Base-by-base conservation (phyloP, 2,113 vertebrate species). In the Syngnathus scovelli region DNA sequence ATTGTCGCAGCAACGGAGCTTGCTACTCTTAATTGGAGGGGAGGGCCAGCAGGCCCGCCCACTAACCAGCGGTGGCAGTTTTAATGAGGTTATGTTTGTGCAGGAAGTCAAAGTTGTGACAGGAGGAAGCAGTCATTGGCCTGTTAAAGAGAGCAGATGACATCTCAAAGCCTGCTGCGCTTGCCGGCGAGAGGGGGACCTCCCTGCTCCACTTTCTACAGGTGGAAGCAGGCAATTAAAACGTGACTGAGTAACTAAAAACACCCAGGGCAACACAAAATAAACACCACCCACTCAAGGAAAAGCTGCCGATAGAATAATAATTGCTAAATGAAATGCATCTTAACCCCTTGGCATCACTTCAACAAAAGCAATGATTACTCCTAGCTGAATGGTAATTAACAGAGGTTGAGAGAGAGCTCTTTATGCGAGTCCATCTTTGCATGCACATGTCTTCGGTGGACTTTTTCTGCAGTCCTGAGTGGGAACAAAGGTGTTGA, bases 71-170 rank as follows among this genome's bases (percentile, higher is more conserved):
- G 78, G 78, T 87, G 87, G 84, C 80, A 79, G 76, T 89, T 86
- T 89, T 92, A 91, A 92, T 90, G 90, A 92, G 88, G 87, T 87
- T 86, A 87, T 87, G 89, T 86, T 89, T 83, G 85, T 82, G 83
- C 81, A 87, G 88, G 81, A 89, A 89, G 85, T 87, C 84, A 80
- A 78, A 87, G 88, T 82, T 85, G 82, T 90, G 91, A 90, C 87
- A 86, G 88, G 85, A 87, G 85, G 87, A 88, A 89, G 83, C 87
- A 87, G 88, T 89, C 88, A 90, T 67, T 83, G 87, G 89, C 85
- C 86, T 63, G 82, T 87, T 88, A 83, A 86, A 85, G 81, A 85
- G 84, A 82, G 77, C 75, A 70, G 79, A 79, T 87, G 85, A 85
- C 88, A 85, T 88, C 87, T 90, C 81, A 88, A 87, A 87, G 86